Evolutionary conservation across 1,140 invertebrate species (phyloP).

Genomic region (Megalonaias nervosa): DNA sequence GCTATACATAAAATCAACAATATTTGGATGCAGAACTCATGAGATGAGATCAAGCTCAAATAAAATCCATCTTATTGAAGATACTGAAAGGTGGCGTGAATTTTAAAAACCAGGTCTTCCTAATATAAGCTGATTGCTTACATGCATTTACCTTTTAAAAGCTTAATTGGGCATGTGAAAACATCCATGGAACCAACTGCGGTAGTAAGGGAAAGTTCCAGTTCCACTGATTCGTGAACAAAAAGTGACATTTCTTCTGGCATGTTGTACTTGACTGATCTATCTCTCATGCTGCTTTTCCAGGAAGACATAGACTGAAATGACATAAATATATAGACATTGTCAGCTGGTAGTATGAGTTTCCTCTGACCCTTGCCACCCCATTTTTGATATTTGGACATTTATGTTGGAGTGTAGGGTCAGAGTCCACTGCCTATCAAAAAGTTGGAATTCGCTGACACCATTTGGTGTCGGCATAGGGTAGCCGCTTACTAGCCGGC

Average conservation of each 20-base stretch:
- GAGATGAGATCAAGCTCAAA: constrained; percentile 5
- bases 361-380: too few relatives aligned
- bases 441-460: too few relatives aligned
- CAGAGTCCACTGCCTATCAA: too few relatives aligned
- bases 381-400: too few relatives aligned
- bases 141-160: constrained; percentile 63
- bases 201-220: constrained; percentile 68
- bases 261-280: constrained; percentile 24
- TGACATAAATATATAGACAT: background rate
- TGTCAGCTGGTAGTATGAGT: background rate
- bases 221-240: constrained; percentile 71
- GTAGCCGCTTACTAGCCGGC: too few relatives aligned
- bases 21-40: background rate
- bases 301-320: constrained; percentile 19
- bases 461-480: too few relatives aligned
- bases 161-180: constrained; percentile 66
- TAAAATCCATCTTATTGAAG: background rate
- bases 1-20: background rate
- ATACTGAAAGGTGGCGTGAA: too few relatives aligned
- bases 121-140: background rate
- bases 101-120: too few relatives aligned
- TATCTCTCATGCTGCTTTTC: constrained; percentile 3
- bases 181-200: constrained; percentile 49
- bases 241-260: constrained; percentile 60
- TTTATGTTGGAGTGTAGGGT: too few relatives aligned